Base-by-base conservation (phyloP, 2,888 invertebrate species). In the Synanthedon andrenaeformis region DNA sequence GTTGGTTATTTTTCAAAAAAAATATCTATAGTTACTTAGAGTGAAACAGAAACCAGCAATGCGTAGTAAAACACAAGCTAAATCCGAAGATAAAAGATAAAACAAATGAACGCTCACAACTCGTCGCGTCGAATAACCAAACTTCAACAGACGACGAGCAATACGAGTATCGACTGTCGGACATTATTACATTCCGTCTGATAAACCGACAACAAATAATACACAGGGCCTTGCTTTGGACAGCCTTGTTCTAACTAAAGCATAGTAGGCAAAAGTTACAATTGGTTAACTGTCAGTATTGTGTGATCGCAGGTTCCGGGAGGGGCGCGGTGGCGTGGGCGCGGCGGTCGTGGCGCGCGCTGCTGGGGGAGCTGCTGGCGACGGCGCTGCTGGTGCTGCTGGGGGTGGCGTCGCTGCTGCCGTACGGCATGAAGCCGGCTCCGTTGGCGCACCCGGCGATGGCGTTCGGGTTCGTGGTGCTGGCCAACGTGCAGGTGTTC, bases 331-430 rank as follows among this genome's bases (percentile, higher is more conserved):
- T 42, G 55, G 67, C 64, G 42, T 78, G 77, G 76, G 51, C 59
- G 60, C 58, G 59, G 53, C 72, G 68, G 49, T 76, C 74, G 78
- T 79, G 79, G 83, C 83, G 83, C 64, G 73, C 85, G 58, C 69
- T 82, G 63, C 52, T 71, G 60, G 69, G 70, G 14, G 85, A 85
- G 74, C 35, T 69, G 67, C 48, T 76, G 58, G 67, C 76, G 56
- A 85, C 85, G 58, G 80, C 82, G 66, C 73, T 85, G 70, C 76
- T 84, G 56, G 72, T 85, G 64, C 60, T 70, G 69, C 73, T 84
- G 59, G 85, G 85, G 57, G 59, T 79, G 55, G 78, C 70, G 45
- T 58, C 82, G 42, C 51, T 71, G 58, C 59, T 76, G 65, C 28
- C 41, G 23, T 5, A 53, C 19, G 51, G 53, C 61, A 59, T 51